Evolutionary conservation across 2,888 invertebrate species (phyloP).

Genomic region (Lutraria lutraria): DNA sequence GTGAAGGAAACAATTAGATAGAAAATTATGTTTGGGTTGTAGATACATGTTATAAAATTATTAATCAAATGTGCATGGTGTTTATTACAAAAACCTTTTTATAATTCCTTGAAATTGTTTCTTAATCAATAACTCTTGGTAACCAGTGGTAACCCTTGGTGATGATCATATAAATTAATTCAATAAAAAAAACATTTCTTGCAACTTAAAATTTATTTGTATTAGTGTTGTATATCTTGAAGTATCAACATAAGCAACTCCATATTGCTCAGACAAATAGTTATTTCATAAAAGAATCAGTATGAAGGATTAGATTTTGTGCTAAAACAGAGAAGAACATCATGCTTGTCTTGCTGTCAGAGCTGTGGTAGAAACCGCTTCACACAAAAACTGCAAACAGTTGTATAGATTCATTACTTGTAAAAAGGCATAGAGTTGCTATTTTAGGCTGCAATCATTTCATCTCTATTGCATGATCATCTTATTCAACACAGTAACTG

Average conservation of each 20-base stretch:
- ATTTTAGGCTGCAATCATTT: neutral
- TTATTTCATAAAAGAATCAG: neutral
- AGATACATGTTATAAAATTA: neutral
- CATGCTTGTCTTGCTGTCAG: constrained; percentile 9
- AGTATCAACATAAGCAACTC: neutral
- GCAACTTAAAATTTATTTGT: neutral
- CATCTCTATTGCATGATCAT: neutral
- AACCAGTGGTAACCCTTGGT: too few species aligned
- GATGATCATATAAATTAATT: too few species aligned
- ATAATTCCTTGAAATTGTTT: neutral
- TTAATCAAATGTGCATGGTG: neutral
- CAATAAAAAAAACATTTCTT: too few species aligned
- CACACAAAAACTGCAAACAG: neutral
- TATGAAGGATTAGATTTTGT: neutral
- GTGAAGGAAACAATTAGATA: neutral
- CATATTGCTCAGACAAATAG: neutral
- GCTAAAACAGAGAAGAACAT: neutral
- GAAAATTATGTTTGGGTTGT: neutral
- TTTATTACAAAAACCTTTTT: neutral
- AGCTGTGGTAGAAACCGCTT: neutral
- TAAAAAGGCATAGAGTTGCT: constrained; percentile 11
- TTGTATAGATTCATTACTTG: neutral
- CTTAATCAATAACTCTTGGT: too few species aligned
- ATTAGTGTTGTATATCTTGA: neutral
- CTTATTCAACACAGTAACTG: neutral